Evolutionary conservation across 1,140 invertebrate genomes (phyloP), one percentile per base, ranked within the genome.

Genomic region (Frieseomelitta varia): DNA sequence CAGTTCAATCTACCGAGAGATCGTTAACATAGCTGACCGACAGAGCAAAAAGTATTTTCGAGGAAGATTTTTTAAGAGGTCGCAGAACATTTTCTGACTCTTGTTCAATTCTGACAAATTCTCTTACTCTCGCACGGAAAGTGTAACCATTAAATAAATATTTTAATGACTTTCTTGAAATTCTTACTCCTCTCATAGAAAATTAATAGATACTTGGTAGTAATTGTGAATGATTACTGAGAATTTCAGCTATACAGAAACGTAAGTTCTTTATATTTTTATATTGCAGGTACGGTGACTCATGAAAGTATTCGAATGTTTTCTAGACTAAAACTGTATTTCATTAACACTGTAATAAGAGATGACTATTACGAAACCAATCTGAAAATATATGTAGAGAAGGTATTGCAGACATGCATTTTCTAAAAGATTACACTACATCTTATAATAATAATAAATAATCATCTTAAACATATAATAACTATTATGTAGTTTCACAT

Each of bases 1-100:
- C 67, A 21, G 81, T 71, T 67, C 81, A 79, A 79, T 78, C 67
- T 72, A 27, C 76, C 53, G 56, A 72, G 61, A 72, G 76, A 47
- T 84, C 30, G 76, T 84, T 79, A 84, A 84, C 75, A 61, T 55
- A 15, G n/a, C 21, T 75, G n/a, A 34, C 47, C 56, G 55, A 12
- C 55, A n/a, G 27, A 14, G 53, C 71, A n/a, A 21, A 30, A 58
- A 34, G 51, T 77, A 77, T 55, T 69, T 76, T 19, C 17, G 21
- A 17, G 24, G 47, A n/a, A 69, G 73, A 21, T 56, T 68, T 82
- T 15, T 27, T 19, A 55, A 74, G 30, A 19, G 8, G 39, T 24
- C 14, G 3, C 8, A 1, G 14, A 69, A 68, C 75, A 30, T 76
- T 6, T 27, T 21, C 3, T 12, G n/a, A 61, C 24, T 19, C 4